Evolutionary conservation across 2,797 vertebrate species (phyloP), one percentile per base, ranked within the genome.

Genomic region (Arctocebus calabarensis): DNA sequence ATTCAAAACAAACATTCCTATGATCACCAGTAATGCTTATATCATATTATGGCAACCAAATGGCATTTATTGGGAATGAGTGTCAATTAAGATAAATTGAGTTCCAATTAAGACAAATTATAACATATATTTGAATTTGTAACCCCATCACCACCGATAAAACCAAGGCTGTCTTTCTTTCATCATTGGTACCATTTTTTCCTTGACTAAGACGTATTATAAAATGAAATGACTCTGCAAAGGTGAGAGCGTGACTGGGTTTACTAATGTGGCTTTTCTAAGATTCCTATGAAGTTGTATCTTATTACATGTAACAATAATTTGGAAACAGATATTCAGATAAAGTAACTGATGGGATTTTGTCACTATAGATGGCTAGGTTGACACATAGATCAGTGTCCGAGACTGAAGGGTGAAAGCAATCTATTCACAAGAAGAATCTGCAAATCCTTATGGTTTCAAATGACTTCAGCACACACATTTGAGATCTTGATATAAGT

Each of bases 51-150:
- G 66, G 19, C 25, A 94, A 73, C 27, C 52, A 57, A 74, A 55
- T 61, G 43, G 4, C 43, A 57, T 71, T 90, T 40, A 55, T 82
- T 43, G 82, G 25, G 37, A 83, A 59, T 61, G 64, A 92, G 22
- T 66, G 32, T 95, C 66, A 91, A 37, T 84, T 23, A 84, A 84
- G 29, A 61, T 7, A 55, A 71, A 73, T 59, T 86, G 34, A 93
- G 22, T 55, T 55, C 23, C 70, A 16, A 17, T 45, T 25, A 25
- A 62, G 55, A 74, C 11, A 62, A 71, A 85, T 87, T 70, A 25
- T 45, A 66, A 66, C 55, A 59, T 25, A 57, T 10, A 73, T 88
- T 81, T 90, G 59, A 71, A 94, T 94, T 64, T 84, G 20, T 74
- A 70, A 55, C 14, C 62, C 13, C 32, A 40, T 61, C 34, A 40